These are phyloP conservation scores for Endomychus coccineus DNA, from an alignment of 2,888 invertebrate genomes.

Conservation along the genomic window DNA sequence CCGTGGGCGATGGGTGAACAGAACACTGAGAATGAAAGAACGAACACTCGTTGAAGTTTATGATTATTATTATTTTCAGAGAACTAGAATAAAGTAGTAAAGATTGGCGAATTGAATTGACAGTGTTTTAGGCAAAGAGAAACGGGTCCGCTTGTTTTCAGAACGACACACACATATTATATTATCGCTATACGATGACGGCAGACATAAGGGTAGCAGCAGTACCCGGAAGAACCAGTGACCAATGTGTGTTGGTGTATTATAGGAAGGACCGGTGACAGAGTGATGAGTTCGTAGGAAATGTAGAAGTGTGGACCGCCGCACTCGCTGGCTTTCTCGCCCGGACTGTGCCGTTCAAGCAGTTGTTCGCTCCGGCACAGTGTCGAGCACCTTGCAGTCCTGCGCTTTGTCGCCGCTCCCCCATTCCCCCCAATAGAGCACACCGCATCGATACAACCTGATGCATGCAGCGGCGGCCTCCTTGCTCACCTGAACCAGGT, in stretches of 20 bases:
- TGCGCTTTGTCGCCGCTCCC: conserved; percentile 23
- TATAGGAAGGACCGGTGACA: conserved; percentile 34
- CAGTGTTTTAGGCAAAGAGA: conserved; percentile 11
- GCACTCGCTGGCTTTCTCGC: conserved; percentile 51
- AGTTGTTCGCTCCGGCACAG: conserved; percentile 27
- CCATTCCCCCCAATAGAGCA: conserved; percentile 40
- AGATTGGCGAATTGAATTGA: too few relatives aligned
- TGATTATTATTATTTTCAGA: too few relatives aligned
- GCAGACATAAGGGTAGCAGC: conserved; percentile 8
- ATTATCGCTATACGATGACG: conserved; percentile 5
- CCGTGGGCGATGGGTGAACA: too few relatives aligned
- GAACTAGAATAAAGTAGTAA: too few relatives aligned
- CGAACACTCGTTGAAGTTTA: too few relatives aligned
- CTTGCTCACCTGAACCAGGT: conserved; percentile 14
- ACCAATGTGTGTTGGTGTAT: too few relatives aligned
- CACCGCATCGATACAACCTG: conserved; percentile 37
- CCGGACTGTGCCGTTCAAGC: conserved; percentile 49
- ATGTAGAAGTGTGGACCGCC: conserved; percentile 48
- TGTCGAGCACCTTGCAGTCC: conserved; percentile 14
- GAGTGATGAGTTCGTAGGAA: conserved; percentile 41
- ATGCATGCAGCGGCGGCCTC: conserved; percentile 29
- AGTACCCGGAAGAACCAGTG: conserved; percentile 19
- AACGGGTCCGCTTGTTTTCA: conserved; percentile 16
- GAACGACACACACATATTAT: conserved; percentile 5
- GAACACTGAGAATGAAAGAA: too few relatives aligned